Conservation (phyloP, 2,113 vertebrate species). For the Laticauda colubrina region DNA sequence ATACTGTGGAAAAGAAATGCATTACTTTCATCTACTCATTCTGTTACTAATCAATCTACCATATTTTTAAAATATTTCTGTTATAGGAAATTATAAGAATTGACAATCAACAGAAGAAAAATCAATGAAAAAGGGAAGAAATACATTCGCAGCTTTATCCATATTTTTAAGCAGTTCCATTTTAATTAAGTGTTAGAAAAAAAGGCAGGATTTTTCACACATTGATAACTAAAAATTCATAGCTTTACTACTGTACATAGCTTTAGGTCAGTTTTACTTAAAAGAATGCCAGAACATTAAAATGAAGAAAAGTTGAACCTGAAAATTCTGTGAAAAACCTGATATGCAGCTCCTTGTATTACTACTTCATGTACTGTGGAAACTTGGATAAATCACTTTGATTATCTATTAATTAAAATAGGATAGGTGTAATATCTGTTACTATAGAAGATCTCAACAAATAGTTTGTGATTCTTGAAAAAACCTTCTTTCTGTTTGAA, state of each 20-base stretch:
- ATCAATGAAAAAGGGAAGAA: background rate
- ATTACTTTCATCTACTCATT: background rate
- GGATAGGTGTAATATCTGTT: background rate
- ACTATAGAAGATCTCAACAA: background rate
- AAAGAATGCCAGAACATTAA: slow-evolving; percentile 38
- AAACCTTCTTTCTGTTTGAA: background rate
- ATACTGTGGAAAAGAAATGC: background rate
- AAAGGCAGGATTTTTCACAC: slow-evolving; percentile 31
- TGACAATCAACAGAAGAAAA: background rate
- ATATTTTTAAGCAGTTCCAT: rapidly evolving
- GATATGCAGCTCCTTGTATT: background rate
- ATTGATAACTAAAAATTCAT: slow-evolving; percentile 40
- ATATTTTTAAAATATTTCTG: background rate
- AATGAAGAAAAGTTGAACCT: background rate
- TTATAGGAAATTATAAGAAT: background rate
- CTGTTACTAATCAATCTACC: background rate
- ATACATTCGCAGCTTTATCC: slow-evolving; percentile 5
- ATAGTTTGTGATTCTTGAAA: background rate
- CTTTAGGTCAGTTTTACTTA: slow-evolving; percentile 22
- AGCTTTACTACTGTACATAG: slow-evolving; percentile 24
- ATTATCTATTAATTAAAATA: background rate
- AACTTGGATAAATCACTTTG: background rate
- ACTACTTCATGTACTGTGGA: background rate
- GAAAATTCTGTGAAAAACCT: slow-evolving; percentile 1
- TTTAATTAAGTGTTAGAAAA: slow-evolving; percentile 18